Evolutionary conservation across 2,888 invertebrate genomes (phyloP), one percentile per base, ranked within the genome.

Genomic region (Drosophila nr. perissopoda): DNA sequence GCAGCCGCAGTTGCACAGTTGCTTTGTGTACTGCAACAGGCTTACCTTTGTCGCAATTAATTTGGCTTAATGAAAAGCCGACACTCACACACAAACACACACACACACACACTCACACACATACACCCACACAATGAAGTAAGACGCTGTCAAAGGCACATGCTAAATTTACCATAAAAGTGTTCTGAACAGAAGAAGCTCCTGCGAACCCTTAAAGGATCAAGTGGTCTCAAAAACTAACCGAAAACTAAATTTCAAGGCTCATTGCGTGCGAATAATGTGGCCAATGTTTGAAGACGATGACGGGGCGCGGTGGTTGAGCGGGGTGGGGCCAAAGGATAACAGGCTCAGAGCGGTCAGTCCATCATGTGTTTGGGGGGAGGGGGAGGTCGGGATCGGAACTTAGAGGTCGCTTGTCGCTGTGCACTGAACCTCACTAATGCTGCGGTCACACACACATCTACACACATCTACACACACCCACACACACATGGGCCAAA

Each of bases 221-320:
- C 71, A 80, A 76, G 81, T 65, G 57, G 52, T 59, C 78, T 57
- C 51, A 76, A 89, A 86, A 87, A 83, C 89, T 90, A 88, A 78
- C 83, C 88, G 73, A 87, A 89, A 86, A 87, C 89, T 90, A 88
- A 87, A 87, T 87, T 87, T 87, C 90, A 87, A 87, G 87, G 90
- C 87, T 87, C 87, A 87, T 87, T 87, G 87, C 83, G 82, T 90
- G 89, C 87, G 82, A 86, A 87, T 90, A 87, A 90, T 90, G 89
- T 90, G 87, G 85, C 85, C 85, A 87, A 75, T 74, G 59, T 56
- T 70, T 56, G 80, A 80, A 48, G 40, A 61, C 21, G 53, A 34
- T 18, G 29, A 51, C 51, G 16, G 11, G 11, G 29, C 3, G 25
- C 2, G 25, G 18, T 7, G 18, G 16, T 7, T 36, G 56, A 59